phyloP scores from a whole-genome alignment of 2,797 vertebrate genomes.

The Presbytis comata region DNA sequence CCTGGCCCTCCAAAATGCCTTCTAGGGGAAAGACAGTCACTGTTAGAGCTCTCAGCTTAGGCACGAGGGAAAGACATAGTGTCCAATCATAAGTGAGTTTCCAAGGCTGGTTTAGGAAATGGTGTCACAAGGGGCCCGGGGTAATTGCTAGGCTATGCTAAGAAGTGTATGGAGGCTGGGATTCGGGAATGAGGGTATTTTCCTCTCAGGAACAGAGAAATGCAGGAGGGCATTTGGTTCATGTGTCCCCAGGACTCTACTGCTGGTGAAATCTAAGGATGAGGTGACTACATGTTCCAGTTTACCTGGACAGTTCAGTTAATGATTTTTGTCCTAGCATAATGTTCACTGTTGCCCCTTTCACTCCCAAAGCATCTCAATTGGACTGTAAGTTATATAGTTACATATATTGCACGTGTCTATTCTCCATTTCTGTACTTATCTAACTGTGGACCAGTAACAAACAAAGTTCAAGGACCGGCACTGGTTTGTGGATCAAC shows the following conservation, averaged over 20 bases:
- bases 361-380: neutral
- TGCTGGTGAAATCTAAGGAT: neutral
- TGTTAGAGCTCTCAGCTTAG: neutral
- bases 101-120: neutral
- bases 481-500: neutral
- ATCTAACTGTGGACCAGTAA: neutral
- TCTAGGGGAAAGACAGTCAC: neutral
- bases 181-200: neutral
- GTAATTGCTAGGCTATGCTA: neutral
- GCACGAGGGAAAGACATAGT: neutral
- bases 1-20: neutral
- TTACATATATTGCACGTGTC: neutral
- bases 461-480: neutral
- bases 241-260: neutral
- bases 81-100: neutral
- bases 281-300: neutral
- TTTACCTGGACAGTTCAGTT: neutral
- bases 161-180: neutral
- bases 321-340: neutral
- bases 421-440: neutral
- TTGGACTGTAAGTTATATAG: neutral
- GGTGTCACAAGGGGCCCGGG: too few species aligned
- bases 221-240: neutral
- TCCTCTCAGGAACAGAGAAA: neutral
- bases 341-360: neutral